Evolutionary conservation across 1,140 invertebrate species (phyloP).

Genomic region (Drosophila parabipectinata): DNA sequence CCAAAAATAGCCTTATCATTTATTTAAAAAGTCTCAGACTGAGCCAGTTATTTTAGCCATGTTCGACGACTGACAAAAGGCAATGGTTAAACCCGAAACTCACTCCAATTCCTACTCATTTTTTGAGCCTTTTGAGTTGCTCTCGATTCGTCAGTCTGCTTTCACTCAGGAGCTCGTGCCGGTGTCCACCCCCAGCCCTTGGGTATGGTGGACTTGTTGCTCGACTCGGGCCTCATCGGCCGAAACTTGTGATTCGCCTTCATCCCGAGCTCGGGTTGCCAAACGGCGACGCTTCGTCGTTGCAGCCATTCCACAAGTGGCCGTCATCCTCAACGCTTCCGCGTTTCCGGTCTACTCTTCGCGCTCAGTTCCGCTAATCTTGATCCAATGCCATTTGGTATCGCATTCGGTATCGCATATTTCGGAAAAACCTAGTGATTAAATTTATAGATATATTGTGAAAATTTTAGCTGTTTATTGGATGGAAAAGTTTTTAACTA

Average conservation of each 20-base stretch:
- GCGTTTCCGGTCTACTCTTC: slow-evolving; percentile 72
- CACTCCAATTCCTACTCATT: slow-evolving; percentile 48
- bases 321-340: slow-evolving; percentile 65
- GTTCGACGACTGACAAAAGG: background rate
- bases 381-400: slow-evolving; percentile 47
- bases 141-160: slow-evolving; percentile 66
- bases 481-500: background rate
- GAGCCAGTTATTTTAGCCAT: background rate
- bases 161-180: slow-evolving; percentile 40
- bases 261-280: slow-evolving; percentile 30
- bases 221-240: slow-evolving; percentile 36
- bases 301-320: slow-evolving; percentile 79
- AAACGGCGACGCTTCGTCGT: slow-evolving; percentile 34
- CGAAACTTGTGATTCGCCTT: slow-evolving; percentile 70
- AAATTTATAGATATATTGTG: background rate
- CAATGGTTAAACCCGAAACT: slow-evolving; percentile 6
- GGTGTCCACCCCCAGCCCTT: slow-evolving; percentile 52
- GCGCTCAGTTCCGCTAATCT: slow-evolving; percentile 57
- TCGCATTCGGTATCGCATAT: slow-evolving; percentile 20
- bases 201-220: slow-evolving; percentile 38
- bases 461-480: background rate
- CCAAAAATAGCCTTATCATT: slow-evolving; percentile 1
- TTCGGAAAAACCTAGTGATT: slow-evolving; percentile 3
- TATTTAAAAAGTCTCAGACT: background rate
- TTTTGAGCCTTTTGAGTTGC: slow-evolving; percentile 55